Evolutionary conservation across 2,888 invertebrate species (phyloP), one percentile per base, ranked within the genome.

Genomic region (Sphaerophoria rueppellii): DNA sequence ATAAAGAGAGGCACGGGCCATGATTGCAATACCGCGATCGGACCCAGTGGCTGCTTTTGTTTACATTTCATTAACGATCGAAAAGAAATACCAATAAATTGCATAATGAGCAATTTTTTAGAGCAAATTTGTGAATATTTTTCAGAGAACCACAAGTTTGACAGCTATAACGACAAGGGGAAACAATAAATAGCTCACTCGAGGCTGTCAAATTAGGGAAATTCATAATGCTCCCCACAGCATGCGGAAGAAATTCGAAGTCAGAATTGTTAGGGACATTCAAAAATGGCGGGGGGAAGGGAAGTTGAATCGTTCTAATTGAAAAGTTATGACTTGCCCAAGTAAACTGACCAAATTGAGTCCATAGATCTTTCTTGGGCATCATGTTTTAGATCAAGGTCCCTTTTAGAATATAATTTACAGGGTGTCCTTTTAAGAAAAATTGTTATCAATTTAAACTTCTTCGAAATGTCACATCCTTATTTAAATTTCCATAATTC

Each of bases 151-250:
- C 60, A 63, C 63, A 71, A 70, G 40, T 65, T 65, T 72, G 71
- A 67, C 79, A 77, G 50, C 43, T 7, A 72, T 12, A 12, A 67
- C 73, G 34, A 16, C 16, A 40, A 58, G 43, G 46, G 69, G 60
- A 34, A 61, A 67, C 50, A 72, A 80, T 70, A 83, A 60, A 79
- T 75, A 52, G 57, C 85, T 76, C 81, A 85, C 85, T 85, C 81
- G 80, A 85, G 85, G 85, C 85, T 85, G 85, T 81, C 85, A 85
- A 85, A 85, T 85, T 85, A 85, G 77, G 85, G 72, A 85, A 81
- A 72, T 76, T 65, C 35, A 24, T 24, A 24, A 24, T 24, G 1
- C 24, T 2, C 81, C 85, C 85, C 81, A 63, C 76, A 85, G 85
- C 85, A 77, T 54, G 81, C 81, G 85, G 85, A 85, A 85, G 85